Evolutionary conservation across 2,797 vertebrate genomes (phyloP).

Genomic region (Acipenser ruthenus): DNA sequence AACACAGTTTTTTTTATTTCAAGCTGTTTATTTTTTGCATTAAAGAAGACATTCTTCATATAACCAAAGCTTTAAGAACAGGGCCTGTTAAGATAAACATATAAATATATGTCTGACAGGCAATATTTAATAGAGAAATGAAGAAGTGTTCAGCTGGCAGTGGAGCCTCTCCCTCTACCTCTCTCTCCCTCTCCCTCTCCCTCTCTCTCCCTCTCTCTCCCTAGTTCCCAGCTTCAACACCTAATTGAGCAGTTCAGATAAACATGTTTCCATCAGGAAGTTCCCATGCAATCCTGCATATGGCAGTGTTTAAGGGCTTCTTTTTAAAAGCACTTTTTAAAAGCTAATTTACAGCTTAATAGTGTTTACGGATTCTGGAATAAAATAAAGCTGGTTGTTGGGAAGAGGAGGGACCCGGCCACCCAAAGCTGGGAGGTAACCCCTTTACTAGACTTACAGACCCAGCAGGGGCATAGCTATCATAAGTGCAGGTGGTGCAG

Average conservation of each 20-base stretch:
- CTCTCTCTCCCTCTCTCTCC: slow-evolving; percentile 30
- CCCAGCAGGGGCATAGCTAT: not conserved
- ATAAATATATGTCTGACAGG: too few species aligned
- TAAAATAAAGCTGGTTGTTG: slow-evolving; percentile 51
- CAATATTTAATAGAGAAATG: too few species aligned
- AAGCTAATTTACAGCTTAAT: slow-evolving; percentile 57
- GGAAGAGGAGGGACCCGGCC: slow-evolving; percentile 35
- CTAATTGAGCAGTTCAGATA: slow-evolving; percentile 59
- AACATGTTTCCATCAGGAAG: slow-evolving; percentile 70
- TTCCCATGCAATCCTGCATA: slow-evolving; percentile 76
- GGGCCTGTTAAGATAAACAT: too few species aligned
- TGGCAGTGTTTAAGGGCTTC: slow-evolving; percentile 74
- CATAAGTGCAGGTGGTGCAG: too few species aligned
- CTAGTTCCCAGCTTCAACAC: slow-evolving; percentile 59
- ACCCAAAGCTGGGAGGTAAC: not conserved
- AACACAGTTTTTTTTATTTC: too few species aligned
- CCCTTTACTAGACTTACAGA: not conserved
- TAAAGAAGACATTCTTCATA: too few species aligned
- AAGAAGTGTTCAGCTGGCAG: too few species aligned
- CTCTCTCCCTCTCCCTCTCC: not conserved
- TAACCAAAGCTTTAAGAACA: too few species aligned
- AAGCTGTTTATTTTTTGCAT: too few species aligned
- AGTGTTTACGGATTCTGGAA: slow-evolving; percentile 37
- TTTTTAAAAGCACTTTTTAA: slow-evolving; percentile 66
- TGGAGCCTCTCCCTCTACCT: not conserved